These are phyloP conservation scores for Melospiza georgiana DNA, from an alignment of 2,113 vertebrate species.

Conservation along the genomic window DNA sequence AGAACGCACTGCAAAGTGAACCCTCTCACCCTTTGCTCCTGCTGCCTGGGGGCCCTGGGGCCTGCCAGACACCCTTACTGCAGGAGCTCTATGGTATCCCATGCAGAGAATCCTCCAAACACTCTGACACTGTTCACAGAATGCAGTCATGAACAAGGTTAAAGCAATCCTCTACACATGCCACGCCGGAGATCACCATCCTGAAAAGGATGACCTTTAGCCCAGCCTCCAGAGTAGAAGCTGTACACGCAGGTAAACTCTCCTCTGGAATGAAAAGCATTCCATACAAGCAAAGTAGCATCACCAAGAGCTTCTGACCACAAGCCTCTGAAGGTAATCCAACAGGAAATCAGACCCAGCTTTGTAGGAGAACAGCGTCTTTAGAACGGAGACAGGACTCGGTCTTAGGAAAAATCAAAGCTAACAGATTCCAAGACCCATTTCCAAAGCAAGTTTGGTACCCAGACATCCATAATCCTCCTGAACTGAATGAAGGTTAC, in stretches of 20 bases:
- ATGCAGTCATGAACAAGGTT: fast-evolving
- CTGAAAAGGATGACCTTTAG: too few relatives aligned
- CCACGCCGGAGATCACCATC: too few relatives aligned
- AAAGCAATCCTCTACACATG: neutral
- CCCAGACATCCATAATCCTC: neutral
- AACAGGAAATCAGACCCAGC: neutral
- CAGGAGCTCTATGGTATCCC: neutral
- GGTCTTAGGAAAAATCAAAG: neutral
- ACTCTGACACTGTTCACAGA: too few relatives aligned
- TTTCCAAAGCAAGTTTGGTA: neutral
- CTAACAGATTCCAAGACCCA: neutral
- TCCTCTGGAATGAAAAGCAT: neutral
- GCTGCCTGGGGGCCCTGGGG: neutral
- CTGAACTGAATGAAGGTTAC: neutral
- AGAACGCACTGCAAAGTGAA: fast-evolving
- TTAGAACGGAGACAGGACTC: neutral
- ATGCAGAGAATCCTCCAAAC: neutral
- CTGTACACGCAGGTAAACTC: neutral
- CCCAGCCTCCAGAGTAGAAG: neutral
- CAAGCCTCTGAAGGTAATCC: neutral
- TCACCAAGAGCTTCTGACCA: neutral
- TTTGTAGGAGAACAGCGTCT: neutral
- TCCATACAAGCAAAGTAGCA: neutral
- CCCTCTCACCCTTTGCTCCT: neutral
- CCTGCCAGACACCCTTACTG: neutral